Base-by-base conservation (phyloP, 64 coral and sea anemone species). In the Actinia equina region DNA sequence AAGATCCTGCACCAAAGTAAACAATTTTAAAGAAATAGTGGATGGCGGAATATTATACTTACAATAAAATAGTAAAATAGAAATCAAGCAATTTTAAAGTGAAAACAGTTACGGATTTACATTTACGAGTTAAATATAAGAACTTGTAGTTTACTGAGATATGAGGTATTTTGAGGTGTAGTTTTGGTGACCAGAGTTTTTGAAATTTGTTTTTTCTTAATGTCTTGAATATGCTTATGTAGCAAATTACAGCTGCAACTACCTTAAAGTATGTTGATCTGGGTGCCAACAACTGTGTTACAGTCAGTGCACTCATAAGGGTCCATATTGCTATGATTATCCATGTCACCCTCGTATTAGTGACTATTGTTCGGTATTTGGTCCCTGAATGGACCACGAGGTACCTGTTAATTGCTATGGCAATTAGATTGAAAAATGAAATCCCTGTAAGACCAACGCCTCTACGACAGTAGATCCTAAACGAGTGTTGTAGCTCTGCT, bases 351-450 rank as follows among this genome's bases (percentile, higher is more conserved):
- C 89, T 80, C 25, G 30, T 57, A 44, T 86, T 78, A 25, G 89
- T 91, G 44, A 91, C 89, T 11, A 79, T 14, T 19, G 78, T 55
- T 19, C 55, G 84, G 84, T 91, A 91, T 44, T 86, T 79, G 70
- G 83, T 91, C 20, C 89, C 83, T 7, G 59, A 77, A 62, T 80
- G 78, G 45, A 91, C 89, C 37, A 85, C 89, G 16, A 91, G 71
- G 46, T 86, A 91, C n/a, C 89, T 80, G 83, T 91, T 84, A 41
- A 92, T 41, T 43, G 85, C 86, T 16, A 92, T 67, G 1, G 61
- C 77, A 3, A 65, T 63, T 17, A 92, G 85, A 52, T 55, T 91
- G 18, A 87, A 82, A 51, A 85, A 91, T 15, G n/a, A n/a, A n/a
- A n/a, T n/a, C n/a, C n/a, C n/a, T n/a, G n/a, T n/a, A n/a, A n/a